Evolutionary conservation across 1,140 invertebrate species (phyloP).

Genomic region (Manduca sexta): DNA sequence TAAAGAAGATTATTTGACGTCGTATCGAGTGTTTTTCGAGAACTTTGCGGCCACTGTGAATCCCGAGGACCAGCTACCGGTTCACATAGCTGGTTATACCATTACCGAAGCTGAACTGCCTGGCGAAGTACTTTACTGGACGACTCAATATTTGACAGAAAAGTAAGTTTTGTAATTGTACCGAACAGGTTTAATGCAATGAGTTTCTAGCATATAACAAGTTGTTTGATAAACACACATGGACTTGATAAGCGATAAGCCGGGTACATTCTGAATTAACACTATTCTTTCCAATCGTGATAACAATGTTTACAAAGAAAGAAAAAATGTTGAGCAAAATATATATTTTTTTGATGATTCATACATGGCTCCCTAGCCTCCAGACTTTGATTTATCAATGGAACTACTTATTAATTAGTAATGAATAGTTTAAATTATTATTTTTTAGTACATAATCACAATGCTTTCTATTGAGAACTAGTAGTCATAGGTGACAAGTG

Average conservation of each 20-base stretch:
- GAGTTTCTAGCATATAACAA: neutral
- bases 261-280: neutral
- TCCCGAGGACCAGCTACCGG: slow-evolving; percentile 82
- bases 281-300: neutral
- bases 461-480: no score
- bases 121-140: slow-evolving; percentile 85
- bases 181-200: neutral
- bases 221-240: slow-evolving; percentile 8
- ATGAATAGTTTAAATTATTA: no score
- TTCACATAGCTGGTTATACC: slow-evolving; percentile 80
- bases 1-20: slow-evolving; percentile 79
- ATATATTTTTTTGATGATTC: no score
- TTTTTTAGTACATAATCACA: no score
- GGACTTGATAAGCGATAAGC: slow-evolving; percentile 9
- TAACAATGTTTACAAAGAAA: neutral
- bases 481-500: no score
- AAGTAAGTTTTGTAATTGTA: slow-evolving; percentile 76
- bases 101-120: slow-evolving; percentile 80
- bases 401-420: no score
- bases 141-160: slow-evolving; percentile 82
- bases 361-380: no score
- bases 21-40: slow-evolving; percentile 80
- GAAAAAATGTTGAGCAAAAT: no score
- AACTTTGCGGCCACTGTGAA: slow-evolving; percentile 79
- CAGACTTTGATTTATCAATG: no score